Conservation (phyloP, 2,888 invertebrate genomes). For the Acanthopleura granulata region DNA sequence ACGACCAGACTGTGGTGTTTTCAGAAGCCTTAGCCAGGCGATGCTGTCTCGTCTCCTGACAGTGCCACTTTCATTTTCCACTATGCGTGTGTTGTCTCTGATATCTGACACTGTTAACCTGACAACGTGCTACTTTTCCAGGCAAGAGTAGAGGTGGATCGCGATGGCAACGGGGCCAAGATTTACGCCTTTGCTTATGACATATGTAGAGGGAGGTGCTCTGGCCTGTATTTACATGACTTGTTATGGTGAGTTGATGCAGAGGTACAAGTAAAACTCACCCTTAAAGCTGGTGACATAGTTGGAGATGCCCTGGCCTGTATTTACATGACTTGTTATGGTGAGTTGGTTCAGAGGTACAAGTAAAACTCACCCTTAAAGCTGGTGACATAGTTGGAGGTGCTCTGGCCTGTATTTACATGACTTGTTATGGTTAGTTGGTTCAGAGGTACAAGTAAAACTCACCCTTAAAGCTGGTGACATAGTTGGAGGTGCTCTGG, state of each 20-base stretch:
- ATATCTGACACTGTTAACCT: too few relatives aligned
- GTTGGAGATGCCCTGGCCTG: conserved; percentile 66
- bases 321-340: conserved; percentile 71
- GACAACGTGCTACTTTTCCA: conserved; percentile 37
- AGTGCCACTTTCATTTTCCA: too few relatives aligned
- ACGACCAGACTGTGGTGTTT: too few relatives aligned
- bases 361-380: too few relatives aligned
- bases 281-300: conserved; percentile 70
- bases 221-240: conserved; percentile 70
- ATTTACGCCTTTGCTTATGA: conserved; percentile 71
- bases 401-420: conserved; percentile 69
- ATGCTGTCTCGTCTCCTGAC: too few relatives aligned
- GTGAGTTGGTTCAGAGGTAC: too few relatives aligned
- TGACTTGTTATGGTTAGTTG: conserved; percentile 71
- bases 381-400: conserved; percentile 69
- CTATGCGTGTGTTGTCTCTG: too few relatives aligned
- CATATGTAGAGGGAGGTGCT: conserved; percentile 62
- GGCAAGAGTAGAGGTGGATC: conserved; percentile 71
- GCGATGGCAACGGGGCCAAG: conserved; percentile 71
- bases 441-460: too few relatives aligned
- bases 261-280: too few relatives aligned
- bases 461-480: too few relatives aligned
- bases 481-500: conserved; percentile 66
- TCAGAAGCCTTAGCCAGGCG: too few relatives aligned
- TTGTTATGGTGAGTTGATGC: conserved; percentile 72